Conservation (phyloP, 2,113 vertebrate genomes). For the Daphoenositta chrysoptera region DNA sequence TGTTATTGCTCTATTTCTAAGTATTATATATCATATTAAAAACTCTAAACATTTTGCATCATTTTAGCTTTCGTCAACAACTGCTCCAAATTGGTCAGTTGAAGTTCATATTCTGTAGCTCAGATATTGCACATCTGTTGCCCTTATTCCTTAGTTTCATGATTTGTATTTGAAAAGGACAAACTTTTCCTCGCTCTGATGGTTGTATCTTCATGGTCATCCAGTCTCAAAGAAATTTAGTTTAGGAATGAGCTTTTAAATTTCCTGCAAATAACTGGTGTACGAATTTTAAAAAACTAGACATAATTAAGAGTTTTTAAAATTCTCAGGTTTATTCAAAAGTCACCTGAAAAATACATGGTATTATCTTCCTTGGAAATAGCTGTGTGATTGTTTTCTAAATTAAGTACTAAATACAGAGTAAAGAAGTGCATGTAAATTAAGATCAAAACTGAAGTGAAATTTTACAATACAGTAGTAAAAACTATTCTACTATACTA, state of each 20-base stretch:
- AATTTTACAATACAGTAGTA: not conserved
- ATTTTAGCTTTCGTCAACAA: constrained; percentile 31
- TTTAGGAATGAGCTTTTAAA: not conserved
- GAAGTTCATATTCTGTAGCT: not conserved
- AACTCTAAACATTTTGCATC: not conserved
- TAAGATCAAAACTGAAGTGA: not conserved
- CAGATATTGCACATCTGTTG: not conserved
- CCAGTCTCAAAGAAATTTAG: not conserved
- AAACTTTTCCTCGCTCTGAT: not conserved
- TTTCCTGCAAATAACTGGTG: not conserved
- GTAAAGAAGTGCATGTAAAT: not conserved
- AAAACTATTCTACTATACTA: not conserved
- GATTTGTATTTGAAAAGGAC: not conserved
- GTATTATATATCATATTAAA: constrained; percentile 6
- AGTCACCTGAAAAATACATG: not conserved
- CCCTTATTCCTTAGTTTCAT: not conserved
- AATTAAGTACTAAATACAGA: not conserved
- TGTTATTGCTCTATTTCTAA: constrained; percentile 15
- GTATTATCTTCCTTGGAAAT: not conserved
- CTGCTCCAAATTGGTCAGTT: not conserved
- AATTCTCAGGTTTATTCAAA: not conserved
- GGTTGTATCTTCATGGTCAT: not conserved
- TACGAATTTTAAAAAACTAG: not conserved
- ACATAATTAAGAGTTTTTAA: not conserved
- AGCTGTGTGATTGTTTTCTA: not conserved